These are phyloP conservation scores for Limosa lapponica DNA, from an alignment of 2,797 vertebrate species.

Conservation along the genomic window DNA sequence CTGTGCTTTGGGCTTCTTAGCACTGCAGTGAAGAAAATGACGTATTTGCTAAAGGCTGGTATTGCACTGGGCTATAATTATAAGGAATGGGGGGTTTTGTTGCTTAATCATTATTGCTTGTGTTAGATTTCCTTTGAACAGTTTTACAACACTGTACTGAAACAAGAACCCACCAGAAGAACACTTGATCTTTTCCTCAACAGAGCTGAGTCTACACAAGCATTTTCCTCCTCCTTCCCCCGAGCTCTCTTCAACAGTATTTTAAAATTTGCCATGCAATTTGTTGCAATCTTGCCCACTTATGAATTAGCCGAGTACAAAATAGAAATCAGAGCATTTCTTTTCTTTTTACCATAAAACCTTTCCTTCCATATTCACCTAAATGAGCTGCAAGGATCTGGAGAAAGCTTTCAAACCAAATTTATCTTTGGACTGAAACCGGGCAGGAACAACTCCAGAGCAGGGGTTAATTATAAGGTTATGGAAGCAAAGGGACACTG, in stretches of 20 bases:
- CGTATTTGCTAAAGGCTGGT: background rate
- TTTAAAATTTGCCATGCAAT: background rate
- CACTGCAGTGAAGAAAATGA: slow-evolving; percentile 20
- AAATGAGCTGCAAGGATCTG: background rate
- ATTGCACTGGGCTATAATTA: background rate
- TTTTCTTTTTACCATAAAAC: background rate
- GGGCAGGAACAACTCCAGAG: background rate
- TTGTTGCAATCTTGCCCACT: background rate
- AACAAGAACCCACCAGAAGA: slow-evolving; percentile 27
- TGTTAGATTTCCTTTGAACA: slow-evolving; percentile 28
- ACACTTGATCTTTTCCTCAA: slow-evolving; percentile 17
- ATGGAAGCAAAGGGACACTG: background rate
- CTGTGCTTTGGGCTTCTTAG: slow-evolving; percentile 12
- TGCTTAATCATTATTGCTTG: slow-evolving; percentile 25
- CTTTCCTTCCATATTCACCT: background rate
- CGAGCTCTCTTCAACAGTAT: background rate
- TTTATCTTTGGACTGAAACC: background rate
- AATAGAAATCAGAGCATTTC: background rate
- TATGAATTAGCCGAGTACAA: background rate
- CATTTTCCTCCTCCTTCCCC: background rate
- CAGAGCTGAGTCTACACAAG: background rate
- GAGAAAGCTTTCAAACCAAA: background rate
- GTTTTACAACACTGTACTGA: background rate
- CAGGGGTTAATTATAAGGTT: background rate
- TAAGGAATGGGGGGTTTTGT: background rate